phyloP scores from a whole-genome alignment of 2,113 vertebrate species.

The Nicator chloris region DNA sequence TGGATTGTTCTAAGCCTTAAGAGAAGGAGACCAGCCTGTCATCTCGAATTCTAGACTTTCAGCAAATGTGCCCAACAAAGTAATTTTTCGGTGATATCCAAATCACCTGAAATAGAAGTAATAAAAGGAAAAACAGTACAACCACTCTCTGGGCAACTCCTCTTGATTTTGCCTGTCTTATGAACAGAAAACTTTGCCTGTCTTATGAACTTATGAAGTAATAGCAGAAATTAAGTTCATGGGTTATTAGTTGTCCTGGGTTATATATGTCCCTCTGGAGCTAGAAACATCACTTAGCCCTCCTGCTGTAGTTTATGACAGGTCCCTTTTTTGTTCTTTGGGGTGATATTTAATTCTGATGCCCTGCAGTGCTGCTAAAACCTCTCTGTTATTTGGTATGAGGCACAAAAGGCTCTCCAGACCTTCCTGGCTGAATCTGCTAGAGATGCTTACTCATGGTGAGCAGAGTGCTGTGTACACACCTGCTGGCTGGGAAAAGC shows the following conservation, averaged over 20 bases:
- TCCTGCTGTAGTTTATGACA: neutral
- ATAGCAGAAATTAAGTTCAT: neutral
- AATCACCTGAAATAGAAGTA: neutral
- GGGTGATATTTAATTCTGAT: neutral
- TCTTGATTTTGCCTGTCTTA: neutral
- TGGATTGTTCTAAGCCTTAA: neutral
- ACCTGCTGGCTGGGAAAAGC: neutral
- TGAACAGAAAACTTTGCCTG: neutral
- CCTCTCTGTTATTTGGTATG: neutral
- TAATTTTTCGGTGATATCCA: neutral
- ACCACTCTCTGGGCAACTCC: fast-evolving
- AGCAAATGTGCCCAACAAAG: neutral
- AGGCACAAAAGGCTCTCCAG: neutral
- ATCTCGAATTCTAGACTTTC: neutral
- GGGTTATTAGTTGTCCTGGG: neutral
- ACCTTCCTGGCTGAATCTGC: neutral
- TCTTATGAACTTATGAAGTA: neutral
- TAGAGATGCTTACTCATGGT: neutral
- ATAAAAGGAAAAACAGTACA: neutral
- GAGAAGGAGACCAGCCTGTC: neutral
- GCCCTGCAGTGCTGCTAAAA: neutral
- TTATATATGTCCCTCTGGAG: neutral
- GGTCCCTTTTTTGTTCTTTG: neutral
- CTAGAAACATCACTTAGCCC: neutral
- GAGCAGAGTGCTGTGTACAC: neutral